Evolutionary conservation across 2,113 vertebrate genomes (phyloP).

Genomic region (Anas platyrhynchos): DNA sequence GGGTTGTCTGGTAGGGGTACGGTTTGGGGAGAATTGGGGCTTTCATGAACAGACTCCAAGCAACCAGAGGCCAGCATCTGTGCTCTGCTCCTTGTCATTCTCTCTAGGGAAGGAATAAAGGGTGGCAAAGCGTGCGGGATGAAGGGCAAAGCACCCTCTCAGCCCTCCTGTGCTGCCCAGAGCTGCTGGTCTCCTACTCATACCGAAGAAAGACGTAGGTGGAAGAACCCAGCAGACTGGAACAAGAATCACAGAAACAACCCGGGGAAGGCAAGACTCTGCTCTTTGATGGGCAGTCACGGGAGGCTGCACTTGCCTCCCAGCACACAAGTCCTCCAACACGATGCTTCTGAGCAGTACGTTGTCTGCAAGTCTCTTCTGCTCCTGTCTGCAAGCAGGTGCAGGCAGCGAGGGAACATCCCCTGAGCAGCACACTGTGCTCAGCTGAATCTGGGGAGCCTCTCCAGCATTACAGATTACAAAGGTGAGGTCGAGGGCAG

Average conservation of each 20-base stretch:
- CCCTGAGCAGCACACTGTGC: not conserved
- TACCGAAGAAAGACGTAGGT: not conserved
- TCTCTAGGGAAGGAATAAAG: not conserved
- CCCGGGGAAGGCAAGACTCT: not conserved
- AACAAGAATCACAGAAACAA: not conserved
- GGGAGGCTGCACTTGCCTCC: not conserved
- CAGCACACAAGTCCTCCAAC: not conserved
- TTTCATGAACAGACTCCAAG: not conserved
- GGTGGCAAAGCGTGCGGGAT: not conserved
- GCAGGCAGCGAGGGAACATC: not conserved
- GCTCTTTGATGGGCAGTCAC: not conserved
- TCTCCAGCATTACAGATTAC: too few species aligned
- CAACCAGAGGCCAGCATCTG: not conserved
- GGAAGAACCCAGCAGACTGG: not conserved
- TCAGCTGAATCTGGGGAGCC: too few species aligned
- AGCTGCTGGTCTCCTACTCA: not conserved
- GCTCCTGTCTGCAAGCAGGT: not conserved
- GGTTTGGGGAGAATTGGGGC: not conserved
- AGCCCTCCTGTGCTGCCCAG: not conserved
- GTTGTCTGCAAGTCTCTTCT: fast-evolving
- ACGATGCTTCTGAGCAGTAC: fast-evolving
- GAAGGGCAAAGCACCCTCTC: not conserved
- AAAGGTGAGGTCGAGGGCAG: too few species aligned
- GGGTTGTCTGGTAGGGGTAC: not conserved
- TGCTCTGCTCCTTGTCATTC: not conserved